Conservation (phyloP, 2,113 vertebrate genomes). For the Penelope pileata region DNA sequence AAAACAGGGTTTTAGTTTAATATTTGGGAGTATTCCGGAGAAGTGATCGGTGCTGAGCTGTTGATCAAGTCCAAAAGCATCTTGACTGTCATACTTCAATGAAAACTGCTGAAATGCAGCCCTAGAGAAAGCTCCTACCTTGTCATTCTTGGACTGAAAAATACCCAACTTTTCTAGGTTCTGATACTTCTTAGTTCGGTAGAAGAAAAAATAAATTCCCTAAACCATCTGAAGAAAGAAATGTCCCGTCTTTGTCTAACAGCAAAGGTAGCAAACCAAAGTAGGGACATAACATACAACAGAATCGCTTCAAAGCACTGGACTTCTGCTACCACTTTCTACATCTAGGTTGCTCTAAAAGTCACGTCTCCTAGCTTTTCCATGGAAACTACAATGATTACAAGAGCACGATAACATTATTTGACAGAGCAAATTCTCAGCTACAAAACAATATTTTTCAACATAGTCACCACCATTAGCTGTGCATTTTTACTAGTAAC, state of each 20-base stretch:
- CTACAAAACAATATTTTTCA: too few species aligned
- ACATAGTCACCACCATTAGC: too few species aligned
- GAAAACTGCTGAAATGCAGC: background rate
- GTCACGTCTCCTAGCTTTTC: too few species aligned
- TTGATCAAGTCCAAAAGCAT: background rate
- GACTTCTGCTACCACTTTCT: background rate
- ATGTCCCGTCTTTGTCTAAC: accelerated
- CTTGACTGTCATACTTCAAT: background rate
- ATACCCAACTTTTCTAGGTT: background rate
- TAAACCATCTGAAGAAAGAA: background rate
- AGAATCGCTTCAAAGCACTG: background rate
- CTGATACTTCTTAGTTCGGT: too few species aligned
- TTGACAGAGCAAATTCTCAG: too few species aligned
- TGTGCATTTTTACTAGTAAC: too few species aligned
- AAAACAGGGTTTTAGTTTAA: background rate
- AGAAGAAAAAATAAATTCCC: background rate
- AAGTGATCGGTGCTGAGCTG: background rate
- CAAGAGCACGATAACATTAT: too few species aligned
- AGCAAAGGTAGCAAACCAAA: background rate
- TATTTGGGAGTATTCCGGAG: background rate
- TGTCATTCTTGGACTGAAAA: background rate
- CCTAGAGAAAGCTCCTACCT: background rate
- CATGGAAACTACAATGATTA: too few species aligned
- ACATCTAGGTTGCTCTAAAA: background rate
- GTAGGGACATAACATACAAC: background rate